Base-by-base conservation (phyloP, 2,888 invertebrate genomes). In the Abscondita cerata region DNA sequence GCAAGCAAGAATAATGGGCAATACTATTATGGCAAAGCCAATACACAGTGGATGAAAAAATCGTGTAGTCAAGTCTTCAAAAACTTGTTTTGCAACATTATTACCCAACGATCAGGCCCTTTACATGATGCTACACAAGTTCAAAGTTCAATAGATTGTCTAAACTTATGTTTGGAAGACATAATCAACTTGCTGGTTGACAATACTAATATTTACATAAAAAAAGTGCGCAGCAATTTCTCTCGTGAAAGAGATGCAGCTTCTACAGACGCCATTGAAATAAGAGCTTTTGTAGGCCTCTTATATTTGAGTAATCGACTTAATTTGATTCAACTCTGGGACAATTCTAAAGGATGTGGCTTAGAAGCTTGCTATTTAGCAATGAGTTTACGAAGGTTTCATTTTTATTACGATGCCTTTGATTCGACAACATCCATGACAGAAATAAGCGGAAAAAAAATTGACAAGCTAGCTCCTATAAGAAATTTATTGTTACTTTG, bases 281-380 rank as follows among this genome's bases (percentile, higher is more conserved):
- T 36, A 9, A 36, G 36, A 36, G 11, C 3, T 36, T 36, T 36
- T 2, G 36, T 36, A 36, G 11, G 36, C 36, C 36, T 36, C 11
- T 36, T n/a, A 36, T 36, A 36, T 36, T 36, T 36, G 11, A 36
- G 36, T 36, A 36, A 12, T n/a, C 12, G 36, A 36, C 36, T 36
- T 36, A 36, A 36, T 36, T 5, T 36, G 36, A 31, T 9, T n/a
- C n/a, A n/a, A n/a, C n/a, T n/a, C n/a, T n/a, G n/a, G 11, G 36
- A 36, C 11, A 36, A 36, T 36, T 36, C 12, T 36, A 36, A 2
- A 36, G 3, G 36, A 36, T 36, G 36, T 36, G 36, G 36, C 36
- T n/a, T 36, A 36, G 36, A 36, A 36, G 36, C 36, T 36, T 36
- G n/a, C 36, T 36, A 36, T 36, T 36, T 36, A 36, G 36, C 36